phyloP scores from a whole-genome alignment of 2,888 invertebrate species.

The Tholera decimalis region DNA sequence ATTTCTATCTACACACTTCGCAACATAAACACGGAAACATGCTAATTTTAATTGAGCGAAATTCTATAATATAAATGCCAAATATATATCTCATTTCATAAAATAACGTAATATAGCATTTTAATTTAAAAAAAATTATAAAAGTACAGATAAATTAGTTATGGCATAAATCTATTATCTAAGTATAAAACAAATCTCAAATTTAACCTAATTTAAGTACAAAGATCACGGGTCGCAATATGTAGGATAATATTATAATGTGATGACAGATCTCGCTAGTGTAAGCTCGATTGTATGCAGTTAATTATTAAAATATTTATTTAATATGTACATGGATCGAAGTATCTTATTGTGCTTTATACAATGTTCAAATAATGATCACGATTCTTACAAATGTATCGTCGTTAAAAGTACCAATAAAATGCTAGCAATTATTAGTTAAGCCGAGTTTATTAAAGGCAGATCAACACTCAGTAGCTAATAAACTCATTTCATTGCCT shows the following conservation, averaged over 20 bases:
- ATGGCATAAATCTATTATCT: slow-evolving; percentile 89
- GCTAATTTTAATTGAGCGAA: slow-evolving; percentile 85
- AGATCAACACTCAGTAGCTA: not conserved
- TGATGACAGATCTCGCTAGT: slow-evolving; percentile 75
- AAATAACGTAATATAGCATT: slow-evolving; percentile 76
- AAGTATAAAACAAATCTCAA: slow-evolving; percentile 83
- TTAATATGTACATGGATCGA: slow-evolving; percentile 62
- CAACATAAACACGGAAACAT: slow-evolving; percentile 65
- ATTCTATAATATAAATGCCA: slow-evolving; percentile 82
- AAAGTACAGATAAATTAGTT: slow-evolving; percentile 88
- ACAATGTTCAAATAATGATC: slow-evolving; percentile 49
- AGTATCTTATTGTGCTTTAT: slow-evolving; percentile 58
- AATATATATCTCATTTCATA: slow-evolving; percentile 77
- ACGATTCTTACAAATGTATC: slow-evolving; percentile 42
- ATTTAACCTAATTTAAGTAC: slow-evolving; percentile 87
- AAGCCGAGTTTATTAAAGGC: not conserved
- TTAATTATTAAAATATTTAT: slow-evolving; percentile 51
- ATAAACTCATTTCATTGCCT: not conserved
- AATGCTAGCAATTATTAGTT: slow-evolving; percentile 53
- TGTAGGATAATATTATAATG: slow-evolving; percentile 59
- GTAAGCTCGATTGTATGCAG: slow-evolving; percentile 62
- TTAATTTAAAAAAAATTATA: slow-evolving; percentile 80
- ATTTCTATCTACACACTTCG: slow-evolving; percentile 56
- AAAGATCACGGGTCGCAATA: slow-evolving; percentile 78
- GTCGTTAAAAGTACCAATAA: slow-evolving; percentile 41